phyloP scores from a whole-genome alignment of 2,113 vertebrate species.

The Albula goreensis region DNA sequence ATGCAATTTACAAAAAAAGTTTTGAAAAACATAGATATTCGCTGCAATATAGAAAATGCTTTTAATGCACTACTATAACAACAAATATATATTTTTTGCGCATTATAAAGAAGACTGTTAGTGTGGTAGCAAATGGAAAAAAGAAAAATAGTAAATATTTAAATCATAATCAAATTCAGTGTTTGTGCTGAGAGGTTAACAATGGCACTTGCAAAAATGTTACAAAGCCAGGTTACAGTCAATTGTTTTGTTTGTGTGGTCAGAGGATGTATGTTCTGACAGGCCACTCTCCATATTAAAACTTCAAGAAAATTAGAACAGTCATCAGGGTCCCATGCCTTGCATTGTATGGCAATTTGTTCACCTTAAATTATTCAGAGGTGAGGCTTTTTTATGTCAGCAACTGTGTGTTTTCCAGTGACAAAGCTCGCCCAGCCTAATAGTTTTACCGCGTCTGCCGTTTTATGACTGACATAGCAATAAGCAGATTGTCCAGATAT shows the following conservation, averaged over 20 bases:
- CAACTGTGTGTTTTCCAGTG: constrained; percentile 79
- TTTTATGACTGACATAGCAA: constrained; percentile 99
- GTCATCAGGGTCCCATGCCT: constrained; percentile 50
- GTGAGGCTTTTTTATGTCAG: constrained; percentile 78
- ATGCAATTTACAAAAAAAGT: not conserved
- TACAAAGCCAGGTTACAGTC: not conserved
- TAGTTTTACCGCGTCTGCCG: constrained; percentile 91
- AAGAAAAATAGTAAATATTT: too few species aligned
- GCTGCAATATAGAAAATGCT: too few species aligned
- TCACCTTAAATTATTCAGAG: constrained; percentile 88
- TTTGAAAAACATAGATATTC: too few species aligned
- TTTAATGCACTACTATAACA: too few species aligned
- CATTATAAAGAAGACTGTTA: too few species aligned
- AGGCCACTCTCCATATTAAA: constrained; percentile 57
- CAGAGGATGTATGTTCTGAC: constrained; percentile 14
- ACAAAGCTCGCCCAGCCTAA: constrained; percentile 79
- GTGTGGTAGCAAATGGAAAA: too few species aligned
- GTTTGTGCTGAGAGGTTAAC: too few species aligned
- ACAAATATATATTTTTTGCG: too few species aligned
- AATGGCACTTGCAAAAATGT: too few species aligned
- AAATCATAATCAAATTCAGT: too few species aligned
- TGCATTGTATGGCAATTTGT: constrained; percentile 84
- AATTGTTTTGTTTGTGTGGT: not conserved
- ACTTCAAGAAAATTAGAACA: constrained; percentile 57
- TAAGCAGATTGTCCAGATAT: constrained; percentile 99